A percentile compares a stretch with the other conserved stretches of the same genome.
Conservation (phyloP, 37 sponge, comb jelly and placozoan species). For the Amphimedon queenslandica region DNA sequence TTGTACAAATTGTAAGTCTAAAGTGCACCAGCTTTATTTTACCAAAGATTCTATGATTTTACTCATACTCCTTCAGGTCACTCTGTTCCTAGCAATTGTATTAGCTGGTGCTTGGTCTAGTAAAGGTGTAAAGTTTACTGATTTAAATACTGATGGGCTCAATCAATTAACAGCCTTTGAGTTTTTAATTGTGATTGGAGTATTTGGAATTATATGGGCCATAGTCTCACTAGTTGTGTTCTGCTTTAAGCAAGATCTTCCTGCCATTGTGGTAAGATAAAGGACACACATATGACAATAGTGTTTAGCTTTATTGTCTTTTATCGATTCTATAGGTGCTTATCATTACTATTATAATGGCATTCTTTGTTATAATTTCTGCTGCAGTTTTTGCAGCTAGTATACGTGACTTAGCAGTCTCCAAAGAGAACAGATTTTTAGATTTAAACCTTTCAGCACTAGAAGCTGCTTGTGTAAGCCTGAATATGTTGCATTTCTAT, state of each 20-base stretch:
- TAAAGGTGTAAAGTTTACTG: slow-evolving; percentile 6
- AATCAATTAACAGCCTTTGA: not conserved
- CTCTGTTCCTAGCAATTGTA: not conserved
- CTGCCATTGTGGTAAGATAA: not conserved
- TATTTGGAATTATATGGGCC: slow-evolving; percentile 3
- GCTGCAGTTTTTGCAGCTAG: not conserved
- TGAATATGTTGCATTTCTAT: not conserved
- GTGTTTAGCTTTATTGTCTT: no score
- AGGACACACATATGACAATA: not conserved
- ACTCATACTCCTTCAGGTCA: not conserved
- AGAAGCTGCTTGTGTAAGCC: slow-evolving; percentile 12
- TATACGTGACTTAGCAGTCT: not conserved
- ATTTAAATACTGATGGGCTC: not conserved
- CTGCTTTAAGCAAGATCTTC: not conserved
- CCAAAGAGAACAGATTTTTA: not conserved
- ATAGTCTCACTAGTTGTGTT: not conserved
- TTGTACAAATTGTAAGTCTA: slow-evolving; percentile 1
- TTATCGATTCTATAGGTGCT: not conserved
- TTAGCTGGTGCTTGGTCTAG: slow-evolving; percentile 4
- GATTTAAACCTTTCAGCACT: slow-evolving; percentile 3
- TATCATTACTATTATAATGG: not conserved
- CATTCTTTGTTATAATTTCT: not conserved
- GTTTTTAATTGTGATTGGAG: not conserved
- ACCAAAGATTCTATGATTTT: not conserved
- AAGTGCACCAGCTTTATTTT: not conserved